phyloP scores from a whole-genome alignment of 1,140 invertebrate species.

The Pseudoatta argentina region DNA sequence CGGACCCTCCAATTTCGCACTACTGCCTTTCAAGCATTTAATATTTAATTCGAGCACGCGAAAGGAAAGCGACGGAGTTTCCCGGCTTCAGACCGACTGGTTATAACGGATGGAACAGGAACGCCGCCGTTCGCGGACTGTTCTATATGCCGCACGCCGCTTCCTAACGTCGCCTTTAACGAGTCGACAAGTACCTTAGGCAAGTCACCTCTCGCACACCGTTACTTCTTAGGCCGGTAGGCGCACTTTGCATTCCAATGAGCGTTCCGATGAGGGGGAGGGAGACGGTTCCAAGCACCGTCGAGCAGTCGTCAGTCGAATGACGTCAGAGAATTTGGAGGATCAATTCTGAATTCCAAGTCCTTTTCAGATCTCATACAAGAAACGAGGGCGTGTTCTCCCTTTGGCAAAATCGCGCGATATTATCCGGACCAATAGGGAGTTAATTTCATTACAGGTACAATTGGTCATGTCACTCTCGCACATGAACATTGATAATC shows the following conservation, averaged over 20 bases:
- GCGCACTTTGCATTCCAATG: constrained; percentile 80
- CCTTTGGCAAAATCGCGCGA: constrained; percentile 27
- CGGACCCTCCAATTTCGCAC: constrained; percentile 79
- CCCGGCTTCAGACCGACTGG: constrained; percentile 41
- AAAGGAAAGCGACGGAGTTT: constrained; percentile 71
- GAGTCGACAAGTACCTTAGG: constrained; percentile 81
- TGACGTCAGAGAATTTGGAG: constrained; percentile 62
- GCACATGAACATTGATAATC: constrained; percentile 11
- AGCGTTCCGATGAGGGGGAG: constrained; percentile 56
- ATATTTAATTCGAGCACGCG: constrained; percentile 79
- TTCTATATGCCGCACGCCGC: constrained; percentile 81
- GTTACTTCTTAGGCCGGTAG: constrained; percentile 71
- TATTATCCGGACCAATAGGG: not conserved
- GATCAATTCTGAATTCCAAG: constrained; percentile 57
- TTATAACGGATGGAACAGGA: constrained; percentile 53
- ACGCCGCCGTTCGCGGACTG: constrained; percentile 65
- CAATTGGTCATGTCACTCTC: not conserved
- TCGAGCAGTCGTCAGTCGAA: constrained; percentile 51
- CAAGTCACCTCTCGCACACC: constrained; percentile 77
- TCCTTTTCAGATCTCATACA: not conserved
- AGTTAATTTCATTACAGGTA: constrained; percentile 25
- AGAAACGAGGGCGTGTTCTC: constrained; percentile 20
- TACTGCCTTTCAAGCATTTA: constrained; percentile 81
- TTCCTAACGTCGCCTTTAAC: constrained; percentile 83
- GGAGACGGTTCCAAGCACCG: constrained; percentile 38